Evolutionary conservation across 2,797 vertebrate genomes (phyloP), one percentile per base, ranked within the genome.

Genomic region (Cynodonichthys magdalenae): DNA sequence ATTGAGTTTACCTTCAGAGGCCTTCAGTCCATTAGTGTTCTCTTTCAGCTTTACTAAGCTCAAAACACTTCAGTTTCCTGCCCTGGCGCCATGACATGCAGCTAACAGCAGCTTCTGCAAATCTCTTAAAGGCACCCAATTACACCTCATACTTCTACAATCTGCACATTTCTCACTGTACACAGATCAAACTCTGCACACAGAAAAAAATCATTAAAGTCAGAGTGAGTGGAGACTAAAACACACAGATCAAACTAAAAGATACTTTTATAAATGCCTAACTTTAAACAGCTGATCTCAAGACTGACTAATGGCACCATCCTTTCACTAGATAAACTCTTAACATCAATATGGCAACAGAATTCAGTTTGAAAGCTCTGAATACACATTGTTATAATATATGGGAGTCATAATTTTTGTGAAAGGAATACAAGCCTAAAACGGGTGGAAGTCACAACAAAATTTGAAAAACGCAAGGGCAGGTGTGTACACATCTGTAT

Each of bases 51-150:
- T 75, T 63, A 52, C 78, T 77, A 65, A 76, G 54, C 58, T 74
- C 69, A 78, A 71, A 80, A 87, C 77, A 81, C 56, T 77, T 86
- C 78, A 71, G 78, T 87, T 90, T 90, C 87, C 89, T 91, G 80
- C 71, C 59, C 65, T 83, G 89, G 89, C 83, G 76, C 87, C 83
- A 66, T 64, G 73, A 63, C 74, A 51, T 48, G 55, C 50, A 71
- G 79, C 74, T 86, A 80, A 88, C 82, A 81, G 79, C 71, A 72
- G 85, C 79, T 79, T 90, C 87, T 80, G 83, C 78, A 65, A 76
- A 82, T 74, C 74, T 75, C 62, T 78, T 86, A 84, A 87, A 84
- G 76, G 77, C 77, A 80, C 71, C 59, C 67, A 70, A 74, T 77
- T 65, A 74, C 63, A 54, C 68, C 47, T 19, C 54, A 50, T 41